These are phyloP conservation scores for Galerucella nymphaeae DNA, from an alignment of 2,888 invertebrate species.

Conservation along the genomic window DNA sequence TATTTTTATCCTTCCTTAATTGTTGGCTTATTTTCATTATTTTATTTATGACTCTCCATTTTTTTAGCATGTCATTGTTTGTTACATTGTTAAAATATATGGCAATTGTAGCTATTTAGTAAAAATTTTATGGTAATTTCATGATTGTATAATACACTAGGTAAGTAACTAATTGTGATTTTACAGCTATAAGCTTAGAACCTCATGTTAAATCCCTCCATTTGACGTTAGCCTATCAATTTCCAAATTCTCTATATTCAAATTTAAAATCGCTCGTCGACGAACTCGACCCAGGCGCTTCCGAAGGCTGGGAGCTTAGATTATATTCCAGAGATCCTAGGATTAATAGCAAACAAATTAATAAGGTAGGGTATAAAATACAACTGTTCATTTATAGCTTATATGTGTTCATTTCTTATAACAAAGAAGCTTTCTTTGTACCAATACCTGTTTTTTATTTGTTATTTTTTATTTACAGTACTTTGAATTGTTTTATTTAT, in stretches of 20 bases:
- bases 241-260: constrained; percentile 77
- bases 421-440: no score
- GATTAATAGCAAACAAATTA: constrained; percentile 76
- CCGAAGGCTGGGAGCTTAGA: constrained; percentile 84
- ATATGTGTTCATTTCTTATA: neutral
- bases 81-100: neutral
- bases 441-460: no score
- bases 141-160: neutral
- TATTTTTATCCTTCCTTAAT: neutral
- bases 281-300: constrained; percentile 74
- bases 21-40: constrained; percentile 5
- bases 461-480: no score
- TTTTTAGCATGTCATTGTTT: neutral
- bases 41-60: neutral
- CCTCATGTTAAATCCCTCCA: constrained; percentile 88
- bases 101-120: neutral
- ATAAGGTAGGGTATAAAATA: constrained; percentile 57
- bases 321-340: constrained; percentile 88
- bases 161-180: neutral
- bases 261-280: constrained; percentile 79
- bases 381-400: neutral
- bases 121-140: neutral
- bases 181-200: constrained; percentile 77
- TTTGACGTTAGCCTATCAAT: constrained; percentile 90
- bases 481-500: no score